Evolutionary conservation across 2,113 vertebrate genomes (phyloP).

Genomic region (Synodontis membranacea): DNA sequence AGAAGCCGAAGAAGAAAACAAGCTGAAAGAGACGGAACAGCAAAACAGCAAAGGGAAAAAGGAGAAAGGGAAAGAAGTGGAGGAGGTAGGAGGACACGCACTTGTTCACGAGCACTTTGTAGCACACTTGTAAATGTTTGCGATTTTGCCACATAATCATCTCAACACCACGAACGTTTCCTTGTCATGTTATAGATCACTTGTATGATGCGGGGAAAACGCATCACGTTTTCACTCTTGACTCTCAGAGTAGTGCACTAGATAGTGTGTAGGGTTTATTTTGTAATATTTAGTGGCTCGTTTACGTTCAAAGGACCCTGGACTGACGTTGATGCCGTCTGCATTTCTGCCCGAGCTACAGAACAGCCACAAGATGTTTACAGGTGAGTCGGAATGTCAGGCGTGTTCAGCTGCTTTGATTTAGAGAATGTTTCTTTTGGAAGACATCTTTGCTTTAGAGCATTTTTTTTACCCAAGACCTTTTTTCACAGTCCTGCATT

Average conservation of each 20-base stretch:
- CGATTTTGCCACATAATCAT: neutral
- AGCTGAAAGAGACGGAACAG: conserved; percentile 63
- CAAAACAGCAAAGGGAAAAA: conserved; percentile 63
- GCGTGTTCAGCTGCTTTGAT: too few relatives aligned
- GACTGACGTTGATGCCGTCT: conserved; percentile 84
- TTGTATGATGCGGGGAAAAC: neutral
- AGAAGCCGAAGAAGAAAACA: conserved; percentile 75
- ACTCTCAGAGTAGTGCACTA: neutral
- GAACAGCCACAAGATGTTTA: conserved; percentile 71
- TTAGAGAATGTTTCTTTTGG: too few relatives aligned
- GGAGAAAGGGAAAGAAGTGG: conserved; percentile 57
- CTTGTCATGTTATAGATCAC: neutral
- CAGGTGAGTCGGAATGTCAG: conserved; percentile 71
- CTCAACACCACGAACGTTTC: neutral
- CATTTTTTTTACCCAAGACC: too few relatives aligned
- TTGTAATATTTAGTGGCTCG: conserved; percentile 1
- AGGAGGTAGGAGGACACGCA: conserved; percentile 55
- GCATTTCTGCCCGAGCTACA: conserved; percentile 80
- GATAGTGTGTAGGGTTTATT: neutral
- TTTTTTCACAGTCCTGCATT: too few relatives aligned
- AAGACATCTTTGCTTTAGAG: neutral
- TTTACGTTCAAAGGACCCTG: conserved; percentile 73
- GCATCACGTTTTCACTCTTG: neutral
- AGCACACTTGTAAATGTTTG: neutral
- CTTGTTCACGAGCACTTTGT: neutral